Base-by-base conservation (phyloP, 2,888 invertebrate genomes). In the Penaeus monodon region DNA sequence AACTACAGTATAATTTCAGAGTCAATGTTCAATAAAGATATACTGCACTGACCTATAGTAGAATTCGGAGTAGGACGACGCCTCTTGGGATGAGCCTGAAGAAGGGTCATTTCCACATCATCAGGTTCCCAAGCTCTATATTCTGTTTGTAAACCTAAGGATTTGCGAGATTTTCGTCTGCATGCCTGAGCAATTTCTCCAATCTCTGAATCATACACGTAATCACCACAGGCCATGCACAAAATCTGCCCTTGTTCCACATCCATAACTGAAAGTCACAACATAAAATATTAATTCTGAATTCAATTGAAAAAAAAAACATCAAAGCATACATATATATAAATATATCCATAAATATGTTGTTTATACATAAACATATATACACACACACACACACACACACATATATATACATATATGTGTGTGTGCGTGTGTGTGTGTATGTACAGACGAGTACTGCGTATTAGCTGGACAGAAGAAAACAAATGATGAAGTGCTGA, bases 181-280 rank as follows among this genome's bases (percentile, higher is more conserved):
- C 81, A 84, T 14, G 70, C 77, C 38, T 81, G 63, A 24, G 89
- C 86, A 81, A 94, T 92, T 44, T 92, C 91, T 90, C 94, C 93
- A 81, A 94, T 92, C 91, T 97, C 96, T 88, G 94, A 93, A 92
- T 97, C 97, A 93, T 98, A 98, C 81, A 98, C 95, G 92, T 97
- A 99, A 92, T 99, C 98, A 89, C 95, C 95, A 92, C 99, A 99
- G 91, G 95, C 95, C 92, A 95, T 95, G 93, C 99, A 99, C 92
- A 96, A 96, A 20, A 99, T 94, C 92, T 97, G 96, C 76, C 98
- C 98, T 93, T 96, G 97, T 84, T 95, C 95, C 81, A 98, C 93
- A 92, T 99, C 98, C 91, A 98, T 94, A 88, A 97, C 96, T 94
- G 91, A 2, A 92, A 92, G 86, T 22, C 24, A 89, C 63, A 38